These are phyloP conservation scores for Physella acuta DNA, from an alignment of 1,140 invertebrate species.

Conservation along the genomic window DNA sequence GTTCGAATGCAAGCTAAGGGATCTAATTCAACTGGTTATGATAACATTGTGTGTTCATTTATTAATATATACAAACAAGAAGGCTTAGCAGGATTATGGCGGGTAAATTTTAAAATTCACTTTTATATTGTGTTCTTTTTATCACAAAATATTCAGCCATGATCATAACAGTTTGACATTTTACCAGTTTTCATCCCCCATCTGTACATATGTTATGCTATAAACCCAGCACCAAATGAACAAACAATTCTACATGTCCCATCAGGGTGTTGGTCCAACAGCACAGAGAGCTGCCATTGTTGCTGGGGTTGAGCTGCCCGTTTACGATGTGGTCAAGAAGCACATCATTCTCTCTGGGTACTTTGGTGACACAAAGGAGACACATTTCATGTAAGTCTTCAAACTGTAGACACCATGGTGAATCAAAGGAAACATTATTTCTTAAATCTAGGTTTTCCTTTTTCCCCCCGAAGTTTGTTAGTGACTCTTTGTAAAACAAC, in stretches of 20 bases:
- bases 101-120: no score
- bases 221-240: no score
- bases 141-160: no score
- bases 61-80: constrained; percentile 53
- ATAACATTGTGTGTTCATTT: constrained; percentile 48
- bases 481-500: constrained; percentile 82
- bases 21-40: constrained; percentile 36
- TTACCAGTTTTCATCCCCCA: no score
- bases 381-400: constrained; percentile 83
- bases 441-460: no score
- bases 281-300: constrained; percentile 88
- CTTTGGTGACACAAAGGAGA: constrained; percentile 77
- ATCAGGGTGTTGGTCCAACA: constrained; percentile 86
- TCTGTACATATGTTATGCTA: no score
- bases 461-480: constrained; percentile 67
- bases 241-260: no score
- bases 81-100: constrained; percentile 55
- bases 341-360: constrained; percentile 68
- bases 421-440: no score
- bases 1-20: constrained; percentile 67
- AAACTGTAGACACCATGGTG: no score
- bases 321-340: constrained; percentile 88
- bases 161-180: no score
- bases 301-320: constrained; percentile 89
- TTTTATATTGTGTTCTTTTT: no score